These are phyloP conservation scores for Doris montereyensis DNA, from an alignment of 2,888 invertebrate genomes.

Conservation along the genomic window DNA sequence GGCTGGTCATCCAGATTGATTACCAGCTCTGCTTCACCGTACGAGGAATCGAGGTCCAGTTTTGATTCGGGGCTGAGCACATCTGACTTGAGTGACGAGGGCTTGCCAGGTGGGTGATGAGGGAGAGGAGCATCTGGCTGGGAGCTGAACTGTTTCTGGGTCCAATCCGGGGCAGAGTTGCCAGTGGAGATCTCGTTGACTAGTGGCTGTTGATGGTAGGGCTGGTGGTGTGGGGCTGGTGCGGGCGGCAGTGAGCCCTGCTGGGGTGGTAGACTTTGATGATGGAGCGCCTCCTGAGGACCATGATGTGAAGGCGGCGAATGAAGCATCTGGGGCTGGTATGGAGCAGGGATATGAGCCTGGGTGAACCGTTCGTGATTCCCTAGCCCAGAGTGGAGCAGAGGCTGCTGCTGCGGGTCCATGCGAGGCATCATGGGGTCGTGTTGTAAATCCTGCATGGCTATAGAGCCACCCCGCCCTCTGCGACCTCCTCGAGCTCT, in stretches of 20 bases:
- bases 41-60: slow-evolving; percentile 44
- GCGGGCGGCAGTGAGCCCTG: neutral
- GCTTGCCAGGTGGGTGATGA: neutral
- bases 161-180: neutral
- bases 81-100: slow-evolving; percentile 28
- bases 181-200: neutral
- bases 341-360: neutral
- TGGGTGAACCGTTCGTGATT: neutral
- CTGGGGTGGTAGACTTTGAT: neutral
- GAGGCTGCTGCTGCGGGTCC: slow-evolving; percentile 1
- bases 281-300: neutral
- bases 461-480: slow-evolving; percentile 21
- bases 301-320: neutral
- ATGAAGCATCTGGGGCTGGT: neutral
- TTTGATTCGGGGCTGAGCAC: slow-evolving; percentile 43
- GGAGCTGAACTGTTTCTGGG: neutral
- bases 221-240: neutral
- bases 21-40: slow-evolving; percentile 44
- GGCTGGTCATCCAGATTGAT: slow-evolving; percentile 46
- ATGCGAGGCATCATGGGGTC: neutral
- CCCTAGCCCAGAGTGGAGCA: slow-evolving; percentile 16
- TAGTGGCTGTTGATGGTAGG: neutral
- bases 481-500: slow-evolving; percentile 32
- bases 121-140: neutral
- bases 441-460: neutral